These are phyloP conservation scores for Ridgeia piscesae DNA, from an alignment of 1,140 invertebrate species.

Conservation along the genomic window DNA sequence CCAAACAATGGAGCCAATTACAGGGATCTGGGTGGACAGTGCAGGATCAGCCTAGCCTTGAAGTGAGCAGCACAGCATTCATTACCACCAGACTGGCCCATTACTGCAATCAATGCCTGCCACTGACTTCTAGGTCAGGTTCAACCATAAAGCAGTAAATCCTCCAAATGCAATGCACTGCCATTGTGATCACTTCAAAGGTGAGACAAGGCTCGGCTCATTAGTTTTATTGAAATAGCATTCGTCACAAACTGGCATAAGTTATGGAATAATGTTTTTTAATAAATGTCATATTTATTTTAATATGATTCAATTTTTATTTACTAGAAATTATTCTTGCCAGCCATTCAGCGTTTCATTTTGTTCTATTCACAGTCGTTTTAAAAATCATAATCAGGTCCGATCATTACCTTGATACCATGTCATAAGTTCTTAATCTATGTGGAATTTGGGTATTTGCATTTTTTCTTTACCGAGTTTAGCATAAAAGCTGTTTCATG, in stretches of 20 bases:
- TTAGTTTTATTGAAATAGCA: too few species aligned
- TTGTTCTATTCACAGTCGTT: too few species aligned
- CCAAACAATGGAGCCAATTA: slow-evolving; percentile 5
- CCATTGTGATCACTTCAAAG: too few species aligned
- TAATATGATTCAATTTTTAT: too few species aligned
- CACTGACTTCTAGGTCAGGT: neutral
- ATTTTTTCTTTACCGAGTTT: neutral
- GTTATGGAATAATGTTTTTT: too few species aligned
- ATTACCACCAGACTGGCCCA: neutral
- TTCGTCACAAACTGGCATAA: too few species aligned
- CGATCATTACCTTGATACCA: neutral
- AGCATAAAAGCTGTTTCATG: neutral
- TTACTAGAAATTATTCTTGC: too few species aligned
- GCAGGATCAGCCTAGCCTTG: neutral
- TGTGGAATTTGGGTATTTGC: neutral
- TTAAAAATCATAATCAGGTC: too few species aligned
- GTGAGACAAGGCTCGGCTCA: too few species aligned
- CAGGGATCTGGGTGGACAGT: neutral
- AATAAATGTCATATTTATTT: too few species aligned
- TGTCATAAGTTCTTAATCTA: neutral
- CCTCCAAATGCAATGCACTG: too few species aligned
- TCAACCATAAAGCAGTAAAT: neutral
- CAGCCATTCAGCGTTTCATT: too few species aligned
- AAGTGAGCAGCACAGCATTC: neutral
- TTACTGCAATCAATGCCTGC: neutral